A percentile compares a stretch with the other conserved stretches of the same genome.
Conservation (phyloP, 2,113 vertebrate genomes). For the Procavia capensis region DNA sequence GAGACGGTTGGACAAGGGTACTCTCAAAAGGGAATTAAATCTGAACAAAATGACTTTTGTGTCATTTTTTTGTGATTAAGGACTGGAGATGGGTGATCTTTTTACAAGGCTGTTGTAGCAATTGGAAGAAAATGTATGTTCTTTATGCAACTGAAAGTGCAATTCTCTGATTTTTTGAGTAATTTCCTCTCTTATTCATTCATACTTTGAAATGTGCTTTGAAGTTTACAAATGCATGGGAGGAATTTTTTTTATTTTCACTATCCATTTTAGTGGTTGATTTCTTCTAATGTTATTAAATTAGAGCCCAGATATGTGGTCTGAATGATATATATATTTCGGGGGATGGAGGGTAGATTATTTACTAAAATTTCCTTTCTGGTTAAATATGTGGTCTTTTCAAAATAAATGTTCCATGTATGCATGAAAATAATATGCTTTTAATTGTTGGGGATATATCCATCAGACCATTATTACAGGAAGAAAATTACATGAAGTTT, state of each 20-base stretch:
- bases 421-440: neutral
- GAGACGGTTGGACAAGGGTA: neutral
- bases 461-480: neutral
- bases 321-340: neutral
- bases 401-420: neutral
- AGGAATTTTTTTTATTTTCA: neutral
- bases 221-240: neutral
- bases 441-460: neutral
- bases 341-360: too few species aligned
- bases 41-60: neutral
- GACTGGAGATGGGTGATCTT: neutral
- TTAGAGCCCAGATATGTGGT: neutral
- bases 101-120: neutral
- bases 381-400: neutral
- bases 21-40: neutral
- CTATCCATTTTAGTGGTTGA: neutral
- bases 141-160: too few species aligned
- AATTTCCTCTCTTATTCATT: neutral
- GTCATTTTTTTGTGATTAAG: neutral
- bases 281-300: neutral
- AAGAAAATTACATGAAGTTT: neutral
- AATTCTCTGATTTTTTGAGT: neutral
- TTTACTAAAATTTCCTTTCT: neutral
- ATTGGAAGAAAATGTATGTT: neutral
- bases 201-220: neutral